Evolutionary conservation across 2,888 invertebrate species (phyloP).

Genomic region (Pyrgus malvae): DNA sequence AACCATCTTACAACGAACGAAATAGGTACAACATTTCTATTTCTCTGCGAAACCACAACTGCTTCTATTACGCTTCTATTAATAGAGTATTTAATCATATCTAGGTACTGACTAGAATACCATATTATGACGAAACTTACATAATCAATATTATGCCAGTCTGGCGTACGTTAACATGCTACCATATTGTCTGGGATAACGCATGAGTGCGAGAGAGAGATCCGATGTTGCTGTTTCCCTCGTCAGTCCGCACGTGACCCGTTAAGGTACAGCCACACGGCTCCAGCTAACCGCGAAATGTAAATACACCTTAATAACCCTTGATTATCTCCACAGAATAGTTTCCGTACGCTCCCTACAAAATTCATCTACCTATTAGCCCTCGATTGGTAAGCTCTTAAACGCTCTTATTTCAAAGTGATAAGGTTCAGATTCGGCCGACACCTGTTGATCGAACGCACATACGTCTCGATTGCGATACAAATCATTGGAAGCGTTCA

Average conservation of each 20-base stretch:
- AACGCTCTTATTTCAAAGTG: neutral
- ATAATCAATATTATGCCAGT: too few species aligned
- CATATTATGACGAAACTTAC: too few species aligned
- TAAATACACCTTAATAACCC: constrained; percentile 6
- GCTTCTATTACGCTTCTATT: too few species aligned
- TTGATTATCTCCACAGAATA: constrained; percentile 1
- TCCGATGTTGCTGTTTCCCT: neutral
- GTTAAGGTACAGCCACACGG: neutral
- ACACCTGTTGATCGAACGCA: constrained; percentile 40
- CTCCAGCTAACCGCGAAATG: constrained; percentile 4
- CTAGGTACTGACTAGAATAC: too few species aligned
- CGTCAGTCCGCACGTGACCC: neutral
- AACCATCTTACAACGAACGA: too few species aligned
- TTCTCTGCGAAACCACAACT: too few species aligned
- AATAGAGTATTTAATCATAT: too few species aligned
- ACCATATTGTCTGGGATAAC: too few species aligned
- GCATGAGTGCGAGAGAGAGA: neutral
- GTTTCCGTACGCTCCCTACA: neutral
- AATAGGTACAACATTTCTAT: too few species aligned
- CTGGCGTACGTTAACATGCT: too few species aligned
- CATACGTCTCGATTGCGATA: constrained; percentile 43
- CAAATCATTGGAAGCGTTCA: constrained; percentile 71
- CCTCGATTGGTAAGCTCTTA: neutral
- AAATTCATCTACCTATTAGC: neutral
- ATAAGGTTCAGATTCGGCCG: constrained; percentile 42